Evolutionary conservation across 2,797 vertebrate species (phyloP).

Genomic region (Phoebastria nigripes): DNA sequence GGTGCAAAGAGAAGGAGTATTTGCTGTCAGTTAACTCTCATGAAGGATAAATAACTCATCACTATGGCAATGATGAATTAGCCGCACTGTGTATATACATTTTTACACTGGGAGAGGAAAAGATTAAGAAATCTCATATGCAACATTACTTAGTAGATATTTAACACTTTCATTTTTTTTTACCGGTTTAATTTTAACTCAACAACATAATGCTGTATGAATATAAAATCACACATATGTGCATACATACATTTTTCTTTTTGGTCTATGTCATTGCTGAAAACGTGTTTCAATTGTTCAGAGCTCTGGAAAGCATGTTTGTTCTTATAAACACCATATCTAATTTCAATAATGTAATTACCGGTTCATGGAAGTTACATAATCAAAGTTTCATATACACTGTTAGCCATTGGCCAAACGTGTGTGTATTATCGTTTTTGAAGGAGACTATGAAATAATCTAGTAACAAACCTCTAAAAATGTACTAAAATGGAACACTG

Average conservation of each 20-base stretch:
- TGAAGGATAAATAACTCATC: neutral
- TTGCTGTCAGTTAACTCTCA: neutral
- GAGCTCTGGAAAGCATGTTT: neutral
- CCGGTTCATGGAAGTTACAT: neutral
- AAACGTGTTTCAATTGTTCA: neutral
- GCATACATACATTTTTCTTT: neutral
- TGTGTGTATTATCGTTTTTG: neutral
- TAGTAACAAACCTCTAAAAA: neutral
- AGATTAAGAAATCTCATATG: neutral
- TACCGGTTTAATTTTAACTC: neutral
- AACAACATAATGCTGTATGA: neutral
- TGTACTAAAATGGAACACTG: neutral
- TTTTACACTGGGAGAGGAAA: neutral
- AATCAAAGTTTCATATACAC: neutral
- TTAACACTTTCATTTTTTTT: neutral
- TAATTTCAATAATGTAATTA: neutral
- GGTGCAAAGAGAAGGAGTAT: neutral
- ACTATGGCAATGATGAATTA: neutral
- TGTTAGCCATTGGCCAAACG: rapidly evolving
- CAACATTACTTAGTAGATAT: neutral
- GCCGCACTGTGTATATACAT: neutral
- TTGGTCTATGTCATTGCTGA: neutral
- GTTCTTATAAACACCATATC: neutral
- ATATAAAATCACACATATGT: rapidly evolving
- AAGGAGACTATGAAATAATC: neutral